These are phyloP conservation scores for Folsomia manolachei DNA, from an alignment of 2,888 invertebrate species.

Conservation along the genomic window DNA sequence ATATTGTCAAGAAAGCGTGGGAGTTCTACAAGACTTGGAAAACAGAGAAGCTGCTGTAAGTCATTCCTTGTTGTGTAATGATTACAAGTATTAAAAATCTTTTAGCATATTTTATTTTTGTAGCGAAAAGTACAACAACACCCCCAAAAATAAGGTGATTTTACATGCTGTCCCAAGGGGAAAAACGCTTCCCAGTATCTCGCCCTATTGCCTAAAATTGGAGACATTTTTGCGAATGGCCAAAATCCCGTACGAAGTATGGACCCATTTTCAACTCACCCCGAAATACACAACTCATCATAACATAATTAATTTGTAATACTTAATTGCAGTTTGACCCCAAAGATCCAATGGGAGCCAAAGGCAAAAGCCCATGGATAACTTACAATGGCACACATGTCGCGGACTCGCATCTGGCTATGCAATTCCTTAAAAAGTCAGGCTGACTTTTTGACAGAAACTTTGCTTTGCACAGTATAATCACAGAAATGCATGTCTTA, in stretches of 20 bases:
- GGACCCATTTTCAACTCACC: constrained; percentile 4
- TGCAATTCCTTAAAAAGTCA: constrained; percentile 52
- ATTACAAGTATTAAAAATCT: neutral
- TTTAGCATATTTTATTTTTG: neutral
- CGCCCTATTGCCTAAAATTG: constrained; percentile 23
- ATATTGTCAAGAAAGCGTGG: neutral
- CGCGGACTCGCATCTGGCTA: constrained; percentile 54
- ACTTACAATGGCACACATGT: constrained; percentile 53
- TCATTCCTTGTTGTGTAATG: no score
- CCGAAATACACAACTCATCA: neutral
- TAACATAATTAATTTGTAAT: neutral
- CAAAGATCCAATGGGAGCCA: constrained; percentile 52
- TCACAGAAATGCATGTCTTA: no score
- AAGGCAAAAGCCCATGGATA: constrained; percentile 55
- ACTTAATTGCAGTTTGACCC: constrained; percentile 54
- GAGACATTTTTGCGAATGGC: constrained; percentile 26
- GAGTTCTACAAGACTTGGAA: neutral
- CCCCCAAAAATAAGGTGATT: constrained; percentile 18
- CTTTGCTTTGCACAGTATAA: no score
- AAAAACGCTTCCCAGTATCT: constrained; percentile 16
- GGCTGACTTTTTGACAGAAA: no score
- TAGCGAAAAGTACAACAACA: neutral
- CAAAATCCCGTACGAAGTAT: constrained; percentile 25
- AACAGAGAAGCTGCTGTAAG: neutral
- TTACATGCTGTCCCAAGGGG: constrained; percentile 19